A percentile compares a stretch with the other conserved stretches of the same genome.
Conservation (phyloP, 2,113 vertebrate genomes). For the Mormyrus lacerda region DNA sequence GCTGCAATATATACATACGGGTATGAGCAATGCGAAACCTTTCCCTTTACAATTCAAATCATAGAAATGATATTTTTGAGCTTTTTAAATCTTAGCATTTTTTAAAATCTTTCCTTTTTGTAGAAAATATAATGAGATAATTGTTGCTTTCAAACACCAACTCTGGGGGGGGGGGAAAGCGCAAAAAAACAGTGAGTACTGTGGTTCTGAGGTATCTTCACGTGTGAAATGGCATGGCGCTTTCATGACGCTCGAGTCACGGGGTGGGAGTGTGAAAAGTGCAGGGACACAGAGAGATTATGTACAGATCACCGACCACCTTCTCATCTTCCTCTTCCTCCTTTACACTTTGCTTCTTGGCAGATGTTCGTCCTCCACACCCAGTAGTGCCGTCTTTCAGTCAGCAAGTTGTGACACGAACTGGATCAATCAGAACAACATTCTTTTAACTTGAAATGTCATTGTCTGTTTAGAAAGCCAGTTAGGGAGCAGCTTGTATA, state of each 20-base stretch:
- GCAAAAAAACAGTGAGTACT: not conserved
- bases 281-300: constrained; percentile 15
- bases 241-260: constrained; percentile 14
- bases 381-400: not conserved
- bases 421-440: not conserved
- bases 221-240: constrained; percentile 14
- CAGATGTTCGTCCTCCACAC: not conserved
- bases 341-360: not conserved
- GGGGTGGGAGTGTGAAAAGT: constrained; percentile 7
- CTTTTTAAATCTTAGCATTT: not conserved
- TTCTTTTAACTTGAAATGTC: not conserved
- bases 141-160: not conserved
- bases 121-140: not conserved
- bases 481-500: not conserved
- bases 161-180: not conserved
- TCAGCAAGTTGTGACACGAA: not conserved
- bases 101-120: not conserved
- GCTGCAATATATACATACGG: not conserved
- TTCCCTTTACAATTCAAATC: not conserved
- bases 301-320: not conserved
- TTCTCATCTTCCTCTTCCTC: not conserved
- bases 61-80: not conserved
- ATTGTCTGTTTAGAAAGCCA: not conserved
- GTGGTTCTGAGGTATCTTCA: constrained; percentile 24
- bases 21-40: not conserved